Evolutionary conservation across 1,140 invertebrate species (phyloP).

Genomic region (Lordiphosa collinella): DNA sequence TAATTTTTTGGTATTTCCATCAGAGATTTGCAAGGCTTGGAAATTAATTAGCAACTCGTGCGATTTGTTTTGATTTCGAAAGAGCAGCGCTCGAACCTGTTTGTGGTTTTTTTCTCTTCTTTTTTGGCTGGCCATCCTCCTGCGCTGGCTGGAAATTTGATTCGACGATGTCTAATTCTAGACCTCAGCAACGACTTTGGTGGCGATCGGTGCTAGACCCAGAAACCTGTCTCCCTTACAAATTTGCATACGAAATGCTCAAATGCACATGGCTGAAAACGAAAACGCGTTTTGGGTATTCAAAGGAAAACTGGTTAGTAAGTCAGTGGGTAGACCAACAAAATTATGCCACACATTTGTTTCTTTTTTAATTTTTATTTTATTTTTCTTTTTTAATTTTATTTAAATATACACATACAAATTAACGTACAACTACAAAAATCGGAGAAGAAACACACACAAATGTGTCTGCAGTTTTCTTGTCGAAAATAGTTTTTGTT

Average conservation of each 20-base stretch:
- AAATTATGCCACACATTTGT: constrained; percentile 38
- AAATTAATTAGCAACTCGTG: constrained; percentile 61
- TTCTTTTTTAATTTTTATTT: constrained; percentile 32
- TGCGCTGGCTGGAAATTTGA: too few relatives aligned
- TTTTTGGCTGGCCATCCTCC: constrained; percentile 17
- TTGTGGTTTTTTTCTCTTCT: constrained; percentile 26
- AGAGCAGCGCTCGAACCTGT: constrained; percentile 30
- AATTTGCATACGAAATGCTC: constrained; percentile 62
- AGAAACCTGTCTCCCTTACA: constrained; percentile 54
- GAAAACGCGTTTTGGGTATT: constrained; percentile 75
- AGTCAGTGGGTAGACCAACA: constrained; percentile 64
- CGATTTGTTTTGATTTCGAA: constrained; percentile 63
- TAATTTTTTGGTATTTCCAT: constrained; percentile 58
- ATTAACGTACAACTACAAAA: constrained; percentile 77
- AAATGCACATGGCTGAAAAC: constrained; percentile 61
- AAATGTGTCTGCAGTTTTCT: constrained; percentile 32
- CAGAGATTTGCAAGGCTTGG: constrained; percentile 61
- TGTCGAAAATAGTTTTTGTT: constrained; percentile 20
- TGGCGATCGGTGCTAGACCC: constrained; percentile 19
- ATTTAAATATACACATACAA: constrained; percentile 77
- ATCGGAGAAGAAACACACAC: constrained; percentile 36
- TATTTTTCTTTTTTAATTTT: constrained; percentile 48
- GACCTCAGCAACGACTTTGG: constrained; percentile 42
- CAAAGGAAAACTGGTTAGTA: constrained; percentile 73
- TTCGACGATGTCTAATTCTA: constrained; percentile 59